A percentile compares a stretch with the other conserved stretches of the same genome.
Conservation (phyloP, 2,888 invertebrate species). For the Acleris literana region DNA sequence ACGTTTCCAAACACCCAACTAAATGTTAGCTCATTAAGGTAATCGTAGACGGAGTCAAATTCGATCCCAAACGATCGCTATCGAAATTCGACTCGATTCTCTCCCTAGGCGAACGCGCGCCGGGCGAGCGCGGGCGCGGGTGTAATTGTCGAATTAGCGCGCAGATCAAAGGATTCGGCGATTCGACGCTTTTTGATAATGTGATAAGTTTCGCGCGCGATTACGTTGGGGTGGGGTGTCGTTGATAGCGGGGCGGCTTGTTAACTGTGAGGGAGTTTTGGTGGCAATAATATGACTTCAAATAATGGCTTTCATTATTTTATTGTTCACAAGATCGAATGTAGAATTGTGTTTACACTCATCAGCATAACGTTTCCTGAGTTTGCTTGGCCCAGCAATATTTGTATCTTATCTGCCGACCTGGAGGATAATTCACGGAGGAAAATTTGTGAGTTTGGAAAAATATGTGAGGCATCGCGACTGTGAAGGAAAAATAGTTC, state of each 20-base stretch:
- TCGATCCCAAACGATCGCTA: conserved; percentile 9
- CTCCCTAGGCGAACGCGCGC: conserved; percentile 15
- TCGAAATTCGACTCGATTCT: conserved; percentile 15
- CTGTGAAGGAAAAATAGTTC: too few species aligned
- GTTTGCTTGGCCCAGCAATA: too few species aligned
- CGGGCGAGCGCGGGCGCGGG: conserved; percentile 41
- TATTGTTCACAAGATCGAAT: too few species aligned
- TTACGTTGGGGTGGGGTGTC: conserved; percentile 56
- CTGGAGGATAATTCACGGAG: too few species aligned
- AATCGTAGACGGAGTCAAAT: not conserved
- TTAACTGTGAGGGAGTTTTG: too few species aligned
- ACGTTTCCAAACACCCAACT: not conserved
- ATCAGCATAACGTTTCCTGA: too few species aligned
- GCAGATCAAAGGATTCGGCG: conserved; percentile 78
- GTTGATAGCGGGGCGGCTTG: conserved; percentile 42
- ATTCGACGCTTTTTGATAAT: conserved; percentile 81
- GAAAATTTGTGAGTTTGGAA: too few species aligned
- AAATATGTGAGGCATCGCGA: too few species aligned
- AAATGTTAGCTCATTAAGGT: not conserved
- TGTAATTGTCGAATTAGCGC: conserved; percentile 79
- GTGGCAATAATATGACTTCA: too few species aligned
- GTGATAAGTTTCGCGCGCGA: conserved; percentile 79
- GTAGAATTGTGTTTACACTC: too few species aligned
- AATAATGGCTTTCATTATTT: too few species aligned
- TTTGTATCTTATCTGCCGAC: too few species aligned